A percentile compares a stretch with the other conserved stretches of the same genome.
These are phyloP conservation scores for Chaetoderma sp. DNA, from an alignment of 2,888 invertebrate genomes.

Conservation along the genomic window DNA sequence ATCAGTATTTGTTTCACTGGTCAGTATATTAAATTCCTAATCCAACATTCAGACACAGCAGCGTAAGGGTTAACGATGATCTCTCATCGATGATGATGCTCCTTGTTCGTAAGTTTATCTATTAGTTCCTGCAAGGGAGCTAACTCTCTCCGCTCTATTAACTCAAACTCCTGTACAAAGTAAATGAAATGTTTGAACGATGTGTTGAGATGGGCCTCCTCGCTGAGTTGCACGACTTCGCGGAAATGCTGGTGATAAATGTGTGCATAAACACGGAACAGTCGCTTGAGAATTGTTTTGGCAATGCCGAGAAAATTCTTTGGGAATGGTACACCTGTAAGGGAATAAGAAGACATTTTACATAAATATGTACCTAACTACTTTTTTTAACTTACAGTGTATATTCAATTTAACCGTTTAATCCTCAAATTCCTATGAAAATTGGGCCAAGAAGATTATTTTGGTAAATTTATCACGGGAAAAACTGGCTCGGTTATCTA, in stretches of 20 bases:
- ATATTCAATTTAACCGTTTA: no score
- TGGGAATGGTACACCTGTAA: slow-evolving; percentile 92
- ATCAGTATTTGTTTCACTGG: no score
- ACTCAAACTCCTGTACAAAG: slow-evolving; percentile 95
- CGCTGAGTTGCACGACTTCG: slow-evolving; percentile 92
- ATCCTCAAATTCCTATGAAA: no score
- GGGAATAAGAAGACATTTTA: background rate
- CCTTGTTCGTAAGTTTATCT: slow-evolving; percentile 73
- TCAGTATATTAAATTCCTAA: no score
- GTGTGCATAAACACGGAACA: slow-evolving; percentile 99
- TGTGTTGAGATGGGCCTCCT: slow-evolving; percentile 99
- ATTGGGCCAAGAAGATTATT: no score
- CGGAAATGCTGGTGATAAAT: slow-evolving; percentile 99
- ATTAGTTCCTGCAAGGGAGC: slow-evolving; percentile 98
- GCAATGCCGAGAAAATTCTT: slow-evolving; percentile 97
- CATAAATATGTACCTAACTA: slow-evolving; percentile 3
- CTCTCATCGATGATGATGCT: slow-evolving; percentile 42
- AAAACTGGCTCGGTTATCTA: no score
- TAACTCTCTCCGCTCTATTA: slow-evolving; percentile 95
- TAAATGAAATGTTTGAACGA: slow-evolving; percentile 99
- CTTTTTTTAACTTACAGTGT: no score
- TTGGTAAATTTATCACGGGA: no score
- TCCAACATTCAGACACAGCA: no score
- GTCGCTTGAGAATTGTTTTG: slow-evolving; percentile 96
- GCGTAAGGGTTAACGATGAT: no score